phyloP scores from a whole-genome alignment of 92 coral and sea anemone genomes.

The Heteractis magnifica region DNA sequence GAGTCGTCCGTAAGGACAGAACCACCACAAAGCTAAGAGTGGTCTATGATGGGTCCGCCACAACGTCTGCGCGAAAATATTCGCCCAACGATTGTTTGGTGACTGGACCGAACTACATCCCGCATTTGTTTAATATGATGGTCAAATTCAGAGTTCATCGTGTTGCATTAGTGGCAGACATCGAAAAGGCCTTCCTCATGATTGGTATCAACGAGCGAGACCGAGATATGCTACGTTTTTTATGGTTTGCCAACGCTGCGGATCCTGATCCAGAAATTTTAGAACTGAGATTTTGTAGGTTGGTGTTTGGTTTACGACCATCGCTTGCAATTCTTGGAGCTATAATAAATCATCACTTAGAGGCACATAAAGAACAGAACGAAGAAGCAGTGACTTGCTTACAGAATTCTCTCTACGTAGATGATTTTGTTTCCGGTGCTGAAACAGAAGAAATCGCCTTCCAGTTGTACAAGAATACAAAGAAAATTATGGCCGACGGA shows the following conservation, averaged over 20 bases:
- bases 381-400: conserved; percentile 25
- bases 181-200: conserved; percentile 33
- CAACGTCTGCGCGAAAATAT: conserved; percentile 1
- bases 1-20: conserved; percentile 25
- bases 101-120: conserved; percentile 51
- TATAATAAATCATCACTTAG: conserved; percentile 33
- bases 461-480: background rate
- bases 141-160: conserved; percentile 28
- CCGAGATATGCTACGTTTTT: conserved; percentile 49
- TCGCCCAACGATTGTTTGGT: conserved; percentile 52
- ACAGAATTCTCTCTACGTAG: conserved; percentile 39
- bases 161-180: conserved; percentile 10
- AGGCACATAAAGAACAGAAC: conserved; percentile 20
- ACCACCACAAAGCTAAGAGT: conserved; percentile 49
- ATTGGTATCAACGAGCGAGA: conserved; percentile 46
- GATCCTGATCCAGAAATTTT: conserved; percentile 34
- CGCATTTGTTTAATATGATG: conserved; percentile 40
- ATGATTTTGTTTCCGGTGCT: conserved; percentile 32
- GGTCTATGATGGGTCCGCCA: conserved; percentile 54
- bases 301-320: conserved; percentile 36
- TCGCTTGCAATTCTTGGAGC: conserved; percentile 44
- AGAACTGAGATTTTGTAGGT: conserved; percentile 25
- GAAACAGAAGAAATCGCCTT: conserved; percentile 15
- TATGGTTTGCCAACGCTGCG: conserved; percentile 44
- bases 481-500: conserved; percentile 21